These are phyloP conservation scores for Paraplagusia blochii DNA, from an alignment of 2,113 vertebrate genomes.

Conservation along the genomic window DNA sequence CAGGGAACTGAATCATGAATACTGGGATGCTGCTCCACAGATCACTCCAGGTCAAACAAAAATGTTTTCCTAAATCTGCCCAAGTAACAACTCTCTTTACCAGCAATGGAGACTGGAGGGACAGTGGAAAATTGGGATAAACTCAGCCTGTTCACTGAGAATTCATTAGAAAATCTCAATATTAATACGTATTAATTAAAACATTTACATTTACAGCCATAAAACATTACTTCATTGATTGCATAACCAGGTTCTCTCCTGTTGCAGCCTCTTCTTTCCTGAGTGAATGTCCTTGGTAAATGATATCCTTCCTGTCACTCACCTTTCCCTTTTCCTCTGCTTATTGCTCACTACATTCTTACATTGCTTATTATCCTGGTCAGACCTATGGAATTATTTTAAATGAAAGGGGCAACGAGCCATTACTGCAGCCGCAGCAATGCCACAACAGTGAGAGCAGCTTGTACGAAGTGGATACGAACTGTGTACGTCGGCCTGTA, in stretches of 20 bases:
- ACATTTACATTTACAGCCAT: constrained; percentile 1
- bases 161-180: too few relatives aligned
- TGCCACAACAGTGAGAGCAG: constrained; percentile 10
- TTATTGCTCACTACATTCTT: too few relatives aligned
- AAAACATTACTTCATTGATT: constrained; percentile 1
- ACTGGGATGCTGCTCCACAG: too few relatives aligned
- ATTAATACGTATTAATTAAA: background rate
- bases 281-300: background rate
- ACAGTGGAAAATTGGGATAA: too few relatives aligned
- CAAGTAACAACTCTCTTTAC: too few relatives aligned
- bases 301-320: background rate
- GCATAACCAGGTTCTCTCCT: constrained; percentile 1
- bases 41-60: too few relatives aligned
- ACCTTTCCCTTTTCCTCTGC: background rate
- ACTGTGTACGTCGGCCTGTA: constrained; percentile 20
- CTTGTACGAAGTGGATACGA: constrained; percentile 21
- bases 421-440: constrained; percentile 11
- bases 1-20: too few relatives aligned
- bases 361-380: background rate
- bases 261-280: background rate
- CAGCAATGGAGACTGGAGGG: too few relatives aligned
- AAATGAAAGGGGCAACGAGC: background rate
- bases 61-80: too few relatives aligned
- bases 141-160: too few relatives aligned
- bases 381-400: background rate